Evolutionary conservation across 2,888 invertebrate species (phyloP).

Genomic region (Notodonta dromedarius): DNA sequence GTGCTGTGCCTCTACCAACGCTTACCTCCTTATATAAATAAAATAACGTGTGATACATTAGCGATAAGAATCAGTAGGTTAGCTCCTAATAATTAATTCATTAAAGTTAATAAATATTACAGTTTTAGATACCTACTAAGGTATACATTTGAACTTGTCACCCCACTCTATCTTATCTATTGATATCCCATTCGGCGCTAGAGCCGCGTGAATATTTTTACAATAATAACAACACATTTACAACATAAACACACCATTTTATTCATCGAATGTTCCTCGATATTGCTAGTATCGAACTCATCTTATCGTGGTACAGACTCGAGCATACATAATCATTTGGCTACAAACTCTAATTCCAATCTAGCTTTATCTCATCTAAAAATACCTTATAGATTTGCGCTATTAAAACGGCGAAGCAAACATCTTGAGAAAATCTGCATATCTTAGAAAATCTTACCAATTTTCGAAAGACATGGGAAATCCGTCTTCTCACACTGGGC

Average conservation of each 20-base stretch:
- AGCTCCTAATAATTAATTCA: too few species aligned
- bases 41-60: too few species aligned
- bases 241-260: conserved; percentile 44
- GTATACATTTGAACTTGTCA: background rate
- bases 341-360: conserved; percentile 30
- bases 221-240: conserved; percentile 25
- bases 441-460: too few species aligned
- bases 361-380: conserved; percentile 34
- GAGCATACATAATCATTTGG: conserved; percentile 40
- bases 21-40: too few species aligned
- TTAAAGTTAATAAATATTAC: too few species aligned
- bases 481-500: too few species aligned
- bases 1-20: too few species aligned
- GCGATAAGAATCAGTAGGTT: too few species aligned
- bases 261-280: conserved; percentile 27
- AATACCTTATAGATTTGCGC: conserved; percentile 20
- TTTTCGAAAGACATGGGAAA: too few species aligned
- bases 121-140: too few species aligned
- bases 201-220: conserved; percentile 10
- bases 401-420: too few species aligned
- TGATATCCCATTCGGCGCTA: conserved; percentile 11
- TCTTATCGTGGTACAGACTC: conserved; percentile 19
- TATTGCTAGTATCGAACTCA: conserved; percentile 16
- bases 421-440: too few species aligned
- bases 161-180: conserved; percentile 8